Evolutionary conservation across 1,140 invertebrate genomes (phyloP).

Genomic region (Kradibia gibbosae): DNA sequence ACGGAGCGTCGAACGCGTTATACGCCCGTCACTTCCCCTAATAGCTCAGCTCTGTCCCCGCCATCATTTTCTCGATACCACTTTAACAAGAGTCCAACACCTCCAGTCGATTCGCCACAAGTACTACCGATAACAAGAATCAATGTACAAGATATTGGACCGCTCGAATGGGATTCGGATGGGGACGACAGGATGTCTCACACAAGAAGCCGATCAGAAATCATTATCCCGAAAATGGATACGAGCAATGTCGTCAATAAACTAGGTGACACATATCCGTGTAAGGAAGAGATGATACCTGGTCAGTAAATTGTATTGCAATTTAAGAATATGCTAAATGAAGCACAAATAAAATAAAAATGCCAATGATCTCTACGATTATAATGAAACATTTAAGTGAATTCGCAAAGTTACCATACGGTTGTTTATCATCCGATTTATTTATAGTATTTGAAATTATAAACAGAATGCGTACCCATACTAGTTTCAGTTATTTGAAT

Average conservation of each 20-base stretch:
- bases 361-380: too few species aligned
- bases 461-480: too few species aligned
- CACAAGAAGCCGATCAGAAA: conserved; percentile 13
- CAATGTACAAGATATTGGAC: conserved; percentile 18
- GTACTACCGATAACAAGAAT: conserved; percentile 13
- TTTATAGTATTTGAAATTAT: too few species aligned
- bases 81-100: conserved; percentile 1
- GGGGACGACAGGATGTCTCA: neutral
- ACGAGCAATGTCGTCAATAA: conserved; percentile 42
- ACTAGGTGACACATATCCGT: conserved; percentile 51
- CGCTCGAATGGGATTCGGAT: conserved; percentile 40
- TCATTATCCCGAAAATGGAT: conserved; percentile 57
- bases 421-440: too few species aligned
- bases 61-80: neutral
- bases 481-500: too few species aligned
- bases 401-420: too few species aligned
- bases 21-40: neutral
- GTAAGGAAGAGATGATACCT: conserved; percentile 42
- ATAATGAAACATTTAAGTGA: too few species aligned
- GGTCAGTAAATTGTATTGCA: conserved; percentile 3
- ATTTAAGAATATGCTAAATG: neutral
- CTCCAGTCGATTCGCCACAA: neutral
- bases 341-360: too few species aligned
- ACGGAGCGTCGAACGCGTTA: conserved; percentile 21
- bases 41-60: neutral